Base-by-base conservation (phyloP, 2,888 invertebrate species). In the Pyrrhosoma nymphula region DNA sequence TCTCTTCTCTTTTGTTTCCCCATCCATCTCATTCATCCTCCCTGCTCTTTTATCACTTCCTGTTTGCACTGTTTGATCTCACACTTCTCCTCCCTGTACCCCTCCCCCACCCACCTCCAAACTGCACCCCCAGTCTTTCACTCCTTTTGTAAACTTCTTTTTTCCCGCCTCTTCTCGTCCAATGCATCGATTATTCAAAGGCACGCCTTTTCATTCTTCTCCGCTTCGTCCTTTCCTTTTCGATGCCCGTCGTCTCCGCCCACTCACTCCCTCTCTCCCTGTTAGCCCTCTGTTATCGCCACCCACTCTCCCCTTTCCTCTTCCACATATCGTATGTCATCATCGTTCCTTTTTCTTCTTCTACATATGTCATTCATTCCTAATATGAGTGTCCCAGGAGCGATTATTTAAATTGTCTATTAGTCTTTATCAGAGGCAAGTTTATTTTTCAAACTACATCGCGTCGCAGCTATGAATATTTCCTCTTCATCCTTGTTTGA, bases 101-200 rank as follows among this genome's bases (percentile, higher is more conserved):
- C 56, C 12, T 55, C 16, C 23, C 16, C 30, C n/a, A 3, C 90
- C 56, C 30, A n/a, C 20, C n/a, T n/a, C n/a, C n/a, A n/a, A n/a
- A n/a, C n/a, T n/a, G 0, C n/a, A 4, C 12, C 90, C 90, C 30
- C 14, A 16, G 20, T 16, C 60, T 8, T 90, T 23, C 18, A 12
- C 20, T 39, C 30, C 56, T 16, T 26, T 16, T 26, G 16, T 35
- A 30, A 23, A 20, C 23, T n/a, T 35, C 23, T 30, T 56, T 56
- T 56, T 56, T 23, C 20, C 60, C 35, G 16, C 60, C 0, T 63
- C 30, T 16, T 35, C 20, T 60, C 63, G 23, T 30, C 91, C 91
- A 23, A 91, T 91, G 20, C 91, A 91, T 91, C 63, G 91, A 91
- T 91, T 91, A 91, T 91, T 91, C 91, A 91, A 91, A 91, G 35